Base-by-base conservation (phyloP, 2,888 invertebrate genomes). In the Byasa hedistus region DNA sequence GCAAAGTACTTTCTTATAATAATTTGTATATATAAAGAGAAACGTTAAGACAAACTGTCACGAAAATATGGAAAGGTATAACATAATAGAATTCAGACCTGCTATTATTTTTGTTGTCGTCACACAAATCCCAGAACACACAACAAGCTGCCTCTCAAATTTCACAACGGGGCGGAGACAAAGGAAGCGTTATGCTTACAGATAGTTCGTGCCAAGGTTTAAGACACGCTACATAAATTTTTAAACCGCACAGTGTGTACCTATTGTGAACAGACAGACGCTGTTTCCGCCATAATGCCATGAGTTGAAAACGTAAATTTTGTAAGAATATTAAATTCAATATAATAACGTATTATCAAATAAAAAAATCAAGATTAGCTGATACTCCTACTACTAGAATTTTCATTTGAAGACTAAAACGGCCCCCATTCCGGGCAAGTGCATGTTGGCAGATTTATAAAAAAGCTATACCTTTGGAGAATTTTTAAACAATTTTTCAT, bases 161-260 rank as follows among this genome's bases (percentile, higher is more conserved):
- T 54, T 44, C 27, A 64, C 36, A 55, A 44, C 58, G 54, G 54
- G 27, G 39, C 59, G 39, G 39, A 60, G 64, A 48, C 59, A 65
- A 60, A 59, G 55, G 55, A 32, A 52, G 44, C 44, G 55, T 44
- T 55, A 39, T 59, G 59, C 55, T 55, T 59, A 59, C 55, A 59
- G 44, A 44, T 44, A 52, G 64, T 60, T 17, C 59, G 32, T 65
- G 64, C 59, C 64, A 65, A 65, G 59, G 59, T 60, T 65, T 58
- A 58, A 64, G 54, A 44, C 44, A 64, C 58, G 64, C 64, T 52
- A 58, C 58, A 64, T 64, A 58, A 54, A 64, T 64, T 64, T 51
- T 23, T 48, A 51, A 51, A 51, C 60, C 58, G 19, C 24, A 58
- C 17, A n/a, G 22, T 23, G 39, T 24, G 24, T 44, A 44, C 22